Conservation (phyloP, 1,140 invertebrate species). For the Drosophila orena region DNA sequence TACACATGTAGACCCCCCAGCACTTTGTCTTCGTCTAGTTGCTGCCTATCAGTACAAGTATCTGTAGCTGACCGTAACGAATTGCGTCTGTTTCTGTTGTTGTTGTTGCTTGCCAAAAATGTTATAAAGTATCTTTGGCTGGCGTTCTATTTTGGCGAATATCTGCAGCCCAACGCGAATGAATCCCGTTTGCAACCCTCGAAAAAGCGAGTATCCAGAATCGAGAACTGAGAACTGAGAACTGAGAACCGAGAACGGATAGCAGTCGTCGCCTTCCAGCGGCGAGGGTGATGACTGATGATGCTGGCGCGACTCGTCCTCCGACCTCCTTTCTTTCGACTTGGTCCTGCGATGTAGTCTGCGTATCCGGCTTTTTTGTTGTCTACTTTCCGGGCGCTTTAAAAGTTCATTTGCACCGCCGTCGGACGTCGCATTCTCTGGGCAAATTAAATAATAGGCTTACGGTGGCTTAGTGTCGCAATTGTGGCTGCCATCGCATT, state of each 20-base stretch:
- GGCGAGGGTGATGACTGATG: slow-evolving; percentile 82
- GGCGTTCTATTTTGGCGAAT: slow-evolving; percentile 2
- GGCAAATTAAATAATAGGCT: slow-evolving; percentile 82
- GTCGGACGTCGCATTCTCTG: not conserved
- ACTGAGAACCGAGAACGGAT: not conserved
- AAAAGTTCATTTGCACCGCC: slow-evolving; percentile 73
- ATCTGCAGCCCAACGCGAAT: slow-evolving; percentile 14
- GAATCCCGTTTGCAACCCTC: slow-evolving; percentile 73
- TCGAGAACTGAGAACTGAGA: not conserved
- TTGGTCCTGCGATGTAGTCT: slow-evolving; percentile 30
- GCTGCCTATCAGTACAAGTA: slow-evolving; percentile 44
- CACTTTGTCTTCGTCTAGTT: slow-evolving; percentile 28
- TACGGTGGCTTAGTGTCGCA: slow-evolving; percentile 77
- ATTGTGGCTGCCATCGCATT: slow-evolving; percentile 64
- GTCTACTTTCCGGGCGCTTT: slow-evolving; percentile 72
- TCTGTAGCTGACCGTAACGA: slow-evolving; percentile 76
- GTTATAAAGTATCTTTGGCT: slow-evolving; percentile 58
- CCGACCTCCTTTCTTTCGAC: not conserved
- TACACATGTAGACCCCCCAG: not conserved
- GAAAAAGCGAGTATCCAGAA: slow-evolving; percentile 12
- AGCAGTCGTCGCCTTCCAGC: slow-evolving; percentile 41
- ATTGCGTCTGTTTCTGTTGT: slow-evolving; percentile 65
- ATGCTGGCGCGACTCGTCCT: slow-evolving; percentile 53
- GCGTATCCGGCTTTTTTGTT: slow-evolving; percentile 59
- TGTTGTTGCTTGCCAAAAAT: slow-evolving; percentile 58